These are phyloP conservation scores for Pungitius pungitius DNA, from an alignment of 2,113 vertebrate species.

Conservation along the genomic window DNA sequence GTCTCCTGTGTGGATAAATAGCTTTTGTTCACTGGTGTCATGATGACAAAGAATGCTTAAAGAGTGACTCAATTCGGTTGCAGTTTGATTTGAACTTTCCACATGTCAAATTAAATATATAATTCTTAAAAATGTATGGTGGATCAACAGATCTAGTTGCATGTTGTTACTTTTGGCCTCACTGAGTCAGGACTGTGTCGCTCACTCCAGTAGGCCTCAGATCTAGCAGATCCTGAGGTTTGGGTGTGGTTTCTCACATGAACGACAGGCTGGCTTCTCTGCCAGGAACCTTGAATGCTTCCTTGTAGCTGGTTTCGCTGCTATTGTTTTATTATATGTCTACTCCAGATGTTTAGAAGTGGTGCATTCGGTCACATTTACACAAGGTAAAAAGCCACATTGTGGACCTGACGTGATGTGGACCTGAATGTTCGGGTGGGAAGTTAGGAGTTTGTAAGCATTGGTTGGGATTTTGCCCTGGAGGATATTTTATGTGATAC, in stretches of 20 bases:
- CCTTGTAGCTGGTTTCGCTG: constrained; percentile 17
- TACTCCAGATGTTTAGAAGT: not conserved
- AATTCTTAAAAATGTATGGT: constrained; percentile 3
- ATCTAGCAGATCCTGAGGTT: constrained; percentile 35
- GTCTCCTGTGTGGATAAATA: constrained; percentile 49
- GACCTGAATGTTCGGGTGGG: constrained; percentile 7
- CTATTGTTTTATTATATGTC: constrained; percentile 2
- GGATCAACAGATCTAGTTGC: not conserved
- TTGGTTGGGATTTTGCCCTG: constrained; percentile 27
- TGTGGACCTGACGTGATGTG: constrained; percentile 26
- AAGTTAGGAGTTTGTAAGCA: constrained; percentile 30
- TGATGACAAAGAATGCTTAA: constrained; percentile 53
- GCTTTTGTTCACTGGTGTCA: constrained; percentile 60
- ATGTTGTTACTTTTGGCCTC: not conserved
- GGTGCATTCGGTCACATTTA: constrained; percentile 9
- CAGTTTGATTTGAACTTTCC: constrained; percentile 27
- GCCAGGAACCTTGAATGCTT: constrained; percentile 21
- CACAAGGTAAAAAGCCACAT: not conserved
- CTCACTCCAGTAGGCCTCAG: constrained; percentile 11
- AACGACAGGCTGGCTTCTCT: constrained; percentile 31
- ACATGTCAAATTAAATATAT: constrained; percentile 31
- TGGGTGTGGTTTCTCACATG: constrained; percentile 59
- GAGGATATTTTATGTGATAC: constrained; percentile 20
- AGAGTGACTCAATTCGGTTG: constrained; percentile 58
- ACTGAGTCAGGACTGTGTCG: constrained; percentile 1